Conservation (phyloP, 2,113 vertebrate genomes). For the Calonectris borealis region DNA sequence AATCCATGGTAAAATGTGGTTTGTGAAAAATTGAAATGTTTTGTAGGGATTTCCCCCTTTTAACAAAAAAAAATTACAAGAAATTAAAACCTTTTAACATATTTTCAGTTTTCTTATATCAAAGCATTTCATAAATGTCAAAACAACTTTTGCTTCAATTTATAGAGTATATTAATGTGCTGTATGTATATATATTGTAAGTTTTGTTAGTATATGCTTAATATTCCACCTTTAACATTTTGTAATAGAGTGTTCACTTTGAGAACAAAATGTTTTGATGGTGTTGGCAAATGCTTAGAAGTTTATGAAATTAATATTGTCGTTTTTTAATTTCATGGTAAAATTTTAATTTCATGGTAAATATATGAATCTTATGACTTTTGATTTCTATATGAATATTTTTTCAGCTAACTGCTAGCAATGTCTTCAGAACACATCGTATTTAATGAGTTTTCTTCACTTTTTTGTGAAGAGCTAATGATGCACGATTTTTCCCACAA, state of each 20-base stretch:
- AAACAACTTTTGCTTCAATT: background rate
- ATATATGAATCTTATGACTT: background rate
- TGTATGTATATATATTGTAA: background rate
- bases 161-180: background rate
- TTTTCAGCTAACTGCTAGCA: background rate
- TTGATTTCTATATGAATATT: background rate
- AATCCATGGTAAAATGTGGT: background rate
- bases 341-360: background rate
- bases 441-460: background rate
- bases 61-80: background rate
- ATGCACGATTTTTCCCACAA: background rate
- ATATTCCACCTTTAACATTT: background rate
- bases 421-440: background rate
- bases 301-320: background rate
- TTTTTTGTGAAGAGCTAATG: background rate
- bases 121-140: background rate
- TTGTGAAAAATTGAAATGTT: background rate
- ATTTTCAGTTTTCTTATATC: background rate
- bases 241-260: background rate
- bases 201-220: background rate
- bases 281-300: background rate
- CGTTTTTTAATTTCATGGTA: fast-evolving
- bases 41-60: background rate
- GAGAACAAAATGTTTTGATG: background rate
- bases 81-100: background rate